Conservation (phyloP, 2,113 vertebrate genomes). For the Pseudorectes ferrugineus region DNA sequence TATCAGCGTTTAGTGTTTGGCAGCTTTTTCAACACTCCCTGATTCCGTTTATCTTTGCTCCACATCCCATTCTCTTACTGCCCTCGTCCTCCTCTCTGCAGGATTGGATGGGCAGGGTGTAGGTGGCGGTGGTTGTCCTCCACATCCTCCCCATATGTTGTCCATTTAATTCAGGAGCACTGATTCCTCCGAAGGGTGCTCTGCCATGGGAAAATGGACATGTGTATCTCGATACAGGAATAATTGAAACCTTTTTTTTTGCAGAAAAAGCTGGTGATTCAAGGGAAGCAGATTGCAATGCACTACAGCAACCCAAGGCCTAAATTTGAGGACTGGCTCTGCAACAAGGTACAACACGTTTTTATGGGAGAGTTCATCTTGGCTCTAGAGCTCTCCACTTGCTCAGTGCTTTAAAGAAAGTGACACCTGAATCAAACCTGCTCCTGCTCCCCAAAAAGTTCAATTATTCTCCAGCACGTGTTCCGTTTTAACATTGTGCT, state of each 20-base stretch:
- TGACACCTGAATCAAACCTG: rapidly evolving
- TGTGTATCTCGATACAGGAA: slow-evolving; percentile 66
- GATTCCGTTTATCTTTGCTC: slow-evolving; percentile 77
- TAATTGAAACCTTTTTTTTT: slow-evolving; percentile 83
- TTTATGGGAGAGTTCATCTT: neutral
- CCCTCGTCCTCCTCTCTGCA: slow-evolving; percentile 78
- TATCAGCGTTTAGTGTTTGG: slow-evolving; percentile 77
- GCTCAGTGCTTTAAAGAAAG: neutral
- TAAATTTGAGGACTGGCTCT: slow-evolving; percentile 99
- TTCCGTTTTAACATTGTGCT: neutral
- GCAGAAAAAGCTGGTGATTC: slow-evolving; percentile 95
- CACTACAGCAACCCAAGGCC: slow-evolving; percentile 97
- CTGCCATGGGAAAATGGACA: slow-evolving; percentile 85
- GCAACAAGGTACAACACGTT: slow-evolving; percentile 85
- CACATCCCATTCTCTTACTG: slow-evolving; percentile 81
- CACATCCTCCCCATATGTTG: slow-evolving; percentile 81
- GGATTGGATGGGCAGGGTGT: slow-evolving; percentile 84
- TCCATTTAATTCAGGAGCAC: slow-evolving; percentile 84
- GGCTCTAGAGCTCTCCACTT: too few species aligned
- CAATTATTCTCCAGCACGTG: neutral
- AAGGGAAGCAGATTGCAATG: slow-evolving; percentile 95
- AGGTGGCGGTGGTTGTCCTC: slow-evolving; percentile 84
- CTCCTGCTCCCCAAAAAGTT: rapidly evolving
- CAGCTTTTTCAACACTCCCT: slow-evolving; percentile 81
- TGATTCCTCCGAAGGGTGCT: slow-evolving; percentile 96